Conservation (phyloP, 2,888 invertebrate genomes). For the Nezara viridula region DNA sequence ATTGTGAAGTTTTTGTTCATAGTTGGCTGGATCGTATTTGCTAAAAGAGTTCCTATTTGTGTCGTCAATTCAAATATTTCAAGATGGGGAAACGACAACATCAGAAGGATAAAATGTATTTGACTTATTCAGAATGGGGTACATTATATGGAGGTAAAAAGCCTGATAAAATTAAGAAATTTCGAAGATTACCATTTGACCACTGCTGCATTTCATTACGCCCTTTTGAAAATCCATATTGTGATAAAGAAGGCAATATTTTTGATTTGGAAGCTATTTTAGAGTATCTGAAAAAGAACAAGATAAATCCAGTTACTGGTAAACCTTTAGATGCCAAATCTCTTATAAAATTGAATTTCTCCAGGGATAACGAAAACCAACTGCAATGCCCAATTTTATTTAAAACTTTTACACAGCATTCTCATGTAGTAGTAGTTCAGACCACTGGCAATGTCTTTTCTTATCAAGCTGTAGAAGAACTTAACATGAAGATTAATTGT, state of each 20-base stretch:
- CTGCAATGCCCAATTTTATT: conserved; percentile 96
- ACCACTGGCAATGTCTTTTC: conserved; percentile 96
- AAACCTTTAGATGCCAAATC: conserved; percentile 86
- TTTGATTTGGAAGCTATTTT: conserved; percentile 92
- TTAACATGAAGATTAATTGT: conserved; percentile 94
- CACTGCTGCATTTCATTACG: conserved; percentile 93
- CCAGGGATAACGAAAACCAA: conserved; percentile 85
- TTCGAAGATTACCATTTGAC: conserved; percentile 91
- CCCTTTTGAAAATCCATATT: conserved; percentile 93
- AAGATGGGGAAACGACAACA: conserved; percentile 63
- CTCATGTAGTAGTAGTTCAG: conserved; percentile 91
- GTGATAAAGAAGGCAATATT: conserved; percentile 90
- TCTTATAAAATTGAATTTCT: conserved; percentile 87
- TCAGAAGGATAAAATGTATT: conserved; percentile 71
- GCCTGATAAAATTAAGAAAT: conserved; percentile 81
- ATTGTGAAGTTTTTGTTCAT: not conserved
- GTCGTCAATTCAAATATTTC: not conserved
- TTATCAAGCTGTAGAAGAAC: conserved; percentile 93
- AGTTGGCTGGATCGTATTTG: not conserved
- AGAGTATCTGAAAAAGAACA: conserved; percentile 90
- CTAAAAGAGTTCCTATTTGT: not conserved
- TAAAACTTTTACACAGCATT: conserved; percentile 92
- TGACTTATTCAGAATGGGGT: conserved; percentile 90
- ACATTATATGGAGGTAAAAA: conserved; percentile 92
- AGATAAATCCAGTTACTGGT: conserved; percentile 94